Evolutionary conservation across 2,113 vertebrate species (phyloP).

Genomic region (Falcunculus frontatus): DNA sequence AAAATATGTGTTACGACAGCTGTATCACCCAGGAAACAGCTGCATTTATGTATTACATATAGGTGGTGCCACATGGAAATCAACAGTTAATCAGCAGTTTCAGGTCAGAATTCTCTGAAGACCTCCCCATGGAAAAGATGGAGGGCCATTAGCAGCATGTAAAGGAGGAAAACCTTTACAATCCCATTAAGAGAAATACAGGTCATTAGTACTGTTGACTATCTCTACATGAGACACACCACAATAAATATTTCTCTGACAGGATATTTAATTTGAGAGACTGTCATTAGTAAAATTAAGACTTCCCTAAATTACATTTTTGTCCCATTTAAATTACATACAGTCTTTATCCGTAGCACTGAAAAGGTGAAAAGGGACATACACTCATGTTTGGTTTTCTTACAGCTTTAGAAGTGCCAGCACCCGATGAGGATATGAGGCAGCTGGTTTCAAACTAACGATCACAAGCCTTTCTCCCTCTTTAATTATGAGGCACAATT

Average conservation of each 20-base stretch:
- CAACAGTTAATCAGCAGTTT: neutral
- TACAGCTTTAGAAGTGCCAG: neutral
- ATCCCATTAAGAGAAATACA: neutral
- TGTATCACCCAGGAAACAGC: neutral
- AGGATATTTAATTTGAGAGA: neutral
- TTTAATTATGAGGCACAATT: neutral
- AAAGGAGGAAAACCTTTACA: neutral
- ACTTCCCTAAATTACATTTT: neutral
- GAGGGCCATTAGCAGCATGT: neutral
- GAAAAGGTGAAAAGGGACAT: neutral
- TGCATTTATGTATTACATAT: neutral
- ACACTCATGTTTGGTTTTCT: neutral
- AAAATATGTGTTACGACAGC: neutral
- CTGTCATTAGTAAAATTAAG: neutral
- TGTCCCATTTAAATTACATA: neutral
- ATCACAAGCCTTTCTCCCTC: neutral
- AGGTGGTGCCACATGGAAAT: neutral
- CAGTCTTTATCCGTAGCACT: neutral
- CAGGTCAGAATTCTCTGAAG: neutral
- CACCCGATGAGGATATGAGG: neutral
- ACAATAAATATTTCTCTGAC: neutral
- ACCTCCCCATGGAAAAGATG: accelerated
- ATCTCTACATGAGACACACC: neutral
- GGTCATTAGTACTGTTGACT: neutral
- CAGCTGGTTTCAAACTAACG: neutral